phyloP scores from a whole-genome alignment of 2,888 invertebrate species.

The Rhamnusium bicolor region DNA sequence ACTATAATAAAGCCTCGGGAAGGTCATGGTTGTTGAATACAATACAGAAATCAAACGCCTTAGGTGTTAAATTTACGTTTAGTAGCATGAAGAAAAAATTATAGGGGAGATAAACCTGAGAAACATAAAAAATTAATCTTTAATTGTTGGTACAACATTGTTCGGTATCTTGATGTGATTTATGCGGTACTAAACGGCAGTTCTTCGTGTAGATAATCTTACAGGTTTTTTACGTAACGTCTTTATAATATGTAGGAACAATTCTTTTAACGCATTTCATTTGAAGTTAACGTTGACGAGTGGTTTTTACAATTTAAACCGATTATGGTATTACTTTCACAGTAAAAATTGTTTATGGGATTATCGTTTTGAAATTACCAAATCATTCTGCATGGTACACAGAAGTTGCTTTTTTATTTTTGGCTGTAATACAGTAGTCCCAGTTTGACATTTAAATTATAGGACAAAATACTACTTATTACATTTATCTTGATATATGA shows the following conservation, averaged over 20 bases:
- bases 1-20: slow-evolving; percentile 19
- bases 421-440: neutral
- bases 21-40: slow-evolving; percentile 36
- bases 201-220: slow-evolving; percentile 11
- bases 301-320: slow-evolving; percentile 3
- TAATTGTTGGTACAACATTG: slow-evolving; percentile 29
- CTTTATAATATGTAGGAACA: slow-evolving; percentile 16
- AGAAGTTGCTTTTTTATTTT: neutral
- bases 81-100: slow-evolving; percentile 16
- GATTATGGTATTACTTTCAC: slow-evolving; percentile 3
- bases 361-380: neutral
- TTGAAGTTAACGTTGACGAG: neutral
- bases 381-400: neutral
- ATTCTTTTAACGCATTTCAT: neutral
- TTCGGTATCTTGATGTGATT: slow-evolving; percentile 25
- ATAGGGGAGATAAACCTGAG: slow-evolving; percentile 2
- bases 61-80: slow-evolving; percentile 20
- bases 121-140: slow-evolving; percentile 22
- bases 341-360: neutral
- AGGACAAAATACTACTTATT: neutral
- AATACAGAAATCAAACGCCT: slow-evolving; percentile 24
- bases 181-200: slow-evolving; percentile 25
- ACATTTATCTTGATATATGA: neutral
- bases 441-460: neutral
- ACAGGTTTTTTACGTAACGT: neutral